Evolutionary conservation across 2,888 invertebrate genomes (phyloP), one percentile per base, ranked within the genome.

Genomic region (Andrena flavipes): DNA sequence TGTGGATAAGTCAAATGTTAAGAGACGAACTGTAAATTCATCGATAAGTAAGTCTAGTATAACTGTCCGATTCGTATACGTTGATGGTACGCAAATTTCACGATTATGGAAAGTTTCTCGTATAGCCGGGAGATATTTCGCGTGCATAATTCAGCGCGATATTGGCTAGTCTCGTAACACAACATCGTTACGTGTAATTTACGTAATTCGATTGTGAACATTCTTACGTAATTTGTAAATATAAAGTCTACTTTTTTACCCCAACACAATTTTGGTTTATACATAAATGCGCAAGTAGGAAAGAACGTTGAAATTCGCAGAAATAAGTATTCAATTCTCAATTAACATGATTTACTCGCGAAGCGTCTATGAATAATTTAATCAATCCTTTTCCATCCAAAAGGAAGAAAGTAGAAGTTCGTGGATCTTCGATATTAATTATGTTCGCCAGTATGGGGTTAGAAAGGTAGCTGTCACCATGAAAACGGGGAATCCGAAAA

Each of bases 151-250:
- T 59, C 76, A 67, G 3, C 16, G 7, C 7, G 49, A 20, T 20
- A 35, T 30, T 35, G 49, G 29, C 10, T 1, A 48, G n/a, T n/a
- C 16, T n/a, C 62, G 20, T 48, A 51, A 26, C 35, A 35, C 42
- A 59, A 73, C 33, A 76, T 62, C 20, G 48, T 78, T 78, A 49
- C 73, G 73, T 71, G 23, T 33, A 51, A 62, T 82, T 85, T 82
- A 85, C 67, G 33, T 82, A 84, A 84, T 77, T 65, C n/a, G 30
- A 63, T 20, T 70, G 20, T 72, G 59, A 63, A 49, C 7, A 65
- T n/a, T 13, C 48, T 82, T 76, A 62, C 63, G 56, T 78, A 82
- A 71, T 73, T 30, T 49, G 29, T 71, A 70, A 65, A 82, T 26
- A 56, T 20, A 48, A 51, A n/a, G 10, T 73, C 2, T 2, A n/a